Evolutionary conservation across 2,888 invertebrate species (phyloP).

Genomic region (Halocaridina rubra): DNA sequence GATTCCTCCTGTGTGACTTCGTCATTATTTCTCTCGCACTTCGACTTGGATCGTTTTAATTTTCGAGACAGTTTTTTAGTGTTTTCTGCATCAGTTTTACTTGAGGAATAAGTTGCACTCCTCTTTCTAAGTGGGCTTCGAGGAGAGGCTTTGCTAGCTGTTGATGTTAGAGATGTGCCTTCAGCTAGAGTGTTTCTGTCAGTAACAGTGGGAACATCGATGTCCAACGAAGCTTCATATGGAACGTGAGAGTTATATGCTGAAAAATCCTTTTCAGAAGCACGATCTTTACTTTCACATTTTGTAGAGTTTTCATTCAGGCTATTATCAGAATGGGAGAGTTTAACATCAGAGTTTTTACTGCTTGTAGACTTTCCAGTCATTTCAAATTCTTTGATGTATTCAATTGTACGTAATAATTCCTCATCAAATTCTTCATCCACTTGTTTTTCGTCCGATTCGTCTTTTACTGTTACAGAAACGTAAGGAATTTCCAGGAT

Average conservation of each 20-base stretch:
- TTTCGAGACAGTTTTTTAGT: conserved; percentile 13
- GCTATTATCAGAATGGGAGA: too few species aligned
- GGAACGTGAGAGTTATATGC: too few species aligned
- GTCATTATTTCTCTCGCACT: background rate
- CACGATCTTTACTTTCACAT: too few species aligned
- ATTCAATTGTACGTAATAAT: background rate
- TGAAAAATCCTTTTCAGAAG: too few species aligned
- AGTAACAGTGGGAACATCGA: too few species aligned
- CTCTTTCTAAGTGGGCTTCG: background rate
- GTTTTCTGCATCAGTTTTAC: conserved; percentile 1
- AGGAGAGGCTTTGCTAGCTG: background rate
- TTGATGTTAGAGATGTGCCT: too few species aligned
- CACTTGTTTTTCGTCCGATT: background rate
- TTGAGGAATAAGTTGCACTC: conserved; percentile 16
- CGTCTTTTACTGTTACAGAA: background rate
- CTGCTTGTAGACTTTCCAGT: too few species aligned
- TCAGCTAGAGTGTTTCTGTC: too few species aligned
- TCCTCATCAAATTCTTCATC: conserved; percentile 3
- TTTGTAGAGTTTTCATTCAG: too few species aligned
- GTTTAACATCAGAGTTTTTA: too few species aligned
- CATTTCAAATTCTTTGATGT: background rate
- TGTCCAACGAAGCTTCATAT: too few species aligned
- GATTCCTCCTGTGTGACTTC: conserved; percentile 19
- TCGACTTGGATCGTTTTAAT: background rate
- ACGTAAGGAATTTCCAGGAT: background rate